A percentile compares a stretch with the other conserved stretches of the same genome.
Conservation (phyloP, 2,888 invertebrate genomes). For the Yponomeuta sedellus region DNA sequence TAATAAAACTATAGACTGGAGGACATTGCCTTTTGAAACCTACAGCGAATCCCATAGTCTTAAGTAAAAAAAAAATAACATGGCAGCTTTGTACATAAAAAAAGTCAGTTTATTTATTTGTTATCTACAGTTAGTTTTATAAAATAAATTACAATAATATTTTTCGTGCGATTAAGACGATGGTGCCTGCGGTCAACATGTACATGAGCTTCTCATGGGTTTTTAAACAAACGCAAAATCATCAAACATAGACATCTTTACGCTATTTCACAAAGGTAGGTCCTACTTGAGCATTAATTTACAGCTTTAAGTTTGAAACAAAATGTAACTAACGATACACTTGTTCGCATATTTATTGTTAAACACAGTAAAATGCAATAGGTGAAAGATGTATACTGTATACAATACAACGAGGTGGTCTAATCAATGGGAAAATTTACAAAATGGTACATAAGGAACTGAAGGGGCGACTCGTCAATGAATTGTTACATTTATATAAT, state of each 20-base stretch:
- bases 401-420: neutral
- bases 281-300: slow-evolving; percentile 11
- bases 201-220: slow-evolving; percentile 21
- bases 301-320: slow-evolving; percentile 4
- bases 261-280: slow-evolving; percentile 6
- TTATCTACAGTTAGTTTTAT: slow-evolving; percentile 74
- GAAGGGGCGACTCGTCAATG: neutral
- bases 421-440: neutral
- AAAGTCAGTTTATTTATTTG: slow-evolving; percentile 66
- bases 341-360: neutral
- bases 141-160: slow-evolving; percentile 73
- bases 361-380: slow-evolving; percentile 7
- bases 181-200: slow-evolving; percentile 49
- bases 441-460: neutral
- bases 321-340: neutral
- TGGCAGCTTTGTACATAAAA: slow-evolving; percentile 56
- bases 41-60: too few species aligned
- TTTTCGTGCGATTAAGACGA: slow-evolving; percentile 40
- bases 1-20: slow-evolving; percentile 30
- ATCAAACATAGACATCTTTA: slow-evolving; percentile 2
- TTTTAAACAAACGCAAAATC: neutral
- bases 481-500: slow-evolving; percentile 6
- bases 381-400: slow-evolving; percentile 4
- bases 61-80: slow-evolving; percentile 11
- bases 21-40: slow-evolving; percentile 21